Base-by-base conservation (phyloP, 2,888 invertebrate genomes). In the Syritta pipiens region DNA sequence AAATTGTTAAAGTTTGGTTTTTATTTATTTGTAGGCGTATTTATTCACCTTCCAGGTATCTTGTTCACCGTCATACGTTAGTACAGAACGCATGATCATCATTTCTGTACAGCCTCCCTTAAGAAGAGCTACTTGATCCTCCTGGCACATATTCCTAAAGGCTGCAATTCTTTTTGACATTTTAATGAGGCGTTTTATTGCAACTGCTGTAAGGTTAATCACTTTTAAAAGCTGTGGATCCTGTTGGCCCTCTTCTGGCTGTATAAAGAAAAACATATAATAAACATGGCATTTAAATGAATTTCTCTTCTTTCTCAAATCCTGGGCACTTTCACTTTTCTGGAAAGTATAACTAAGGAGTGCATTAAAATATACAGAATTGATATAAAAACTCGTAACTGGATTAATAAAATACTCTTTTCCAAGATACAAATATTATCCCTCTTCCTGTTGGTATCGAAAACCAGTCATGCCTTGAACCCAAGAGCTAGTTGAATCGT, bases 91-190 rank as follows among this genome's bases (percentile, higher is more conserved):
- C 55, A 99, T 91, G 68, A 99, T 94, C 93, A 99, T 94, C 93
- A 99, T 95, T 89, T 99, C 98, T 48, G 97, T 97, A 85, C 97
- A 97, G 1, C 98, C 97, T 0, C 97, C 97, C 84, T 89, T 89
- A 3, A 89, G 83, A 35, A 89, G 82, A 14, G 93, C 92, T 57
- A 96, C 93, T 90, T 98, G 98, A 88, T 98, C 98, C 84, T 96
- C 96, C 85, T 97, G 96, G 85, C 96, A 96, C 92, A 99, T 94
- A 85, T 94, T 95, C 86, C 95, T 95, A 89, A 99, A 99, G 1
- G 96, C 95, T 85, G 92, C 94, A 53, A 95, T 95, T 86, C 94
- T 94, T 86, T 95, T 95, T 0, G 94, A 93, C 94, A 95, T 94
- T 88, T 94, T 95, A 85, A 95, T 95, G 59, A 95, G 89, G 59